phyloP scores from a whole-genome alignment of 2,888 invertebrate species.

The Napeogenes sylphis region DNA sequence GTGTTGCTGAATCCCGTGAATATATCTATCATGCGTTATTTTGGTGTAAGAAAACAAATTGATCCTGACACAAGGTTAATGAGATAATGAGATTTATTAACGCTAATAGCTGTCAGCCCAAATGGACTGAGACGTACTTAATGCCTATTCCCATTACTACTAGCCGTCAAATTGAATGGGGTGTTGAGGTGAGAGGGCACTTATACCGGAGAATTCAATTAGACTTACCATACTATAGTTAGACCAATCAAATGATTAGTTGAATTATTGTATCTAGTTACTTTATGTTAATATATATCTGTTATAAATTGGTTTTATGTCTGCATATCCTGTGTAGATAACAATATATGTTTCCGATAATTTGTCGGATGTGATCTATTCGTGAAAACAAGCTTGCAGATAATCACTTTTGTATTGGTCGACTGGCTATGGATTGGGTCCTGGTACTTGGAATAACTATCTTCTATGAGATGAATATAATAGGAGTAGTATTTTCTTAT shows the following conservation, averaged over 20 bases:
- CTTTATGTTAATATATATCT: too few relatives aligned
- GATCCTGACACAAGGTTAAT: constrained; percentile 24
- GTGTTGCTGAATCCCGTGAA: background rate
- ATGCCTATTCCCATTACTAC: constrained; percentile 8
- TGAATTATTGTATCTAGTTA: background rate
- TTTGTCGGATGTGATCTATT: background rate
- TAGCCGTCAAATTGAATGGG: constrained; percentile 8
- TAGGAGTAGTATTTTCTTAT: background rate
- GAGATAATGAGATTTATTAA: constrained; percentile 28
- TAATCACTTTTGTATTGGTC: constrained; percentile 2
- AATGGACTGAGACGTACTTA: constrained; percentile 25
- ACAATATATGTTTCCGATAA: background rate
- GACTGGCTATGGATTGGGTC: background rate
- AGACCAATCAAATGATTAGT: background rate
- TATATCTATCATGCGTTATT: constrained; percentile 18
- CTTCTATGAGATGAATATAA: constrained; percentile 1
- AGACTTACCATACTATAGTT: constrained; percentile 9
- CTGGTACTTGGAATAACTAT: background rate
- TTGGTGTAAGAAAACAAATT: constrained; percentile 22
- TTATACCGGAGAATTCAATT: constrained; percentile 3
- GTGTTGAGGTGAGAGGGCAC: constrained; percentile 3
- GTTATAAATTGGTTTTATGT: too few relatives aligned
- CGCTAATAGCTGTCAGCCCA: constrained; percentile 25
- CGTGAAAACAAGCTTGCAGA: background rate
- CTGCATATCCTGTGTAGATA: too few relatives aligned